Evolutionary conservation across 2,888 invertebrate genomes (phyloP), one percentile per base, ranked within the genome.

Genomic region (Philereme vetulata): DNA sequence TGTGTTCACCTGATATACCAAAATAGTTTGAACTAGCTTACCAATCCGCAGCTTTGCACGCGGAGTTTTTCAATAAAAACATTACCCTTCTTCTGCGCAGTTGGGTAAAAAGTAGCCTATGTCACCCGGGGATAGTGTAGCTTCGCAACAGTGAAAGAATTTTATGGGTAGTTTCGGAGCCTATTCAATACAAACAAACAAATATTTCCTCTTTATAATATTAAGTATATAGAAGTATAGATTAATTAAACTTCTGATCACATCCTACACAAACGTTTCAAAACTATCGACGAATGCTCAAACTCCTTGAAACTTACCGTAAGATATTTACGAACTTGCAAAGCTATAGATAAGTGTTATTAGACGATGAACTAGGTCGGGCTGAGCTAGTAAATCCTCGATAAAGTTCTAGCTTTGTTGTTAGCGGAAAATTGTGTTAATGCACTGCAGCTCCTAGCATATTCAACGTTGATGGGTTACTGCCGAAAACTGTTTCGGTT

Each of bases 391-490:
- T 56, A 59, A 66, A 64, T 60, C 53, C 56, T 38, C 47, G 50
- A 62, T 62, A 63, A 67, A 64, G 53, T 67, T 65, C 54, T 48
- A 56, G 60, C 61, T 63, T 57, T 56, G 59, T 60, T 64, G 61
- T 58, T 67, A 44, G 58, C 64, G 56, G 66, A 62, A 66, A 64
- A 64, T 64, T 66, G 64, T 63, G 62, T 63, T 65, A 62, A 62
- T 63, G 58, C 58, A 58, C 58, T 54, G 57, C 57, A 62, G 59
- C 55, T 64, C 52, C 57, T 65, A 48, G 58, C 60, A 55, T 62
- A 62, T 65, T 62, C 60, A 60, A 53, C 57, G 62, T 48, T 56
- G 62, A 52, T 54, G 46, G 51, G 57, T 66, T 57, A 10, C 38
- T 42, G 40, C 52, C 52, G 32, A 53, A 44, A 56, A 40, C 42